Evolutionary conservation across 2,888 invertebrate species (phyloP), one percentile per base, ranked within the genome.

Genomic region (Orthosia gothica): DNA sequence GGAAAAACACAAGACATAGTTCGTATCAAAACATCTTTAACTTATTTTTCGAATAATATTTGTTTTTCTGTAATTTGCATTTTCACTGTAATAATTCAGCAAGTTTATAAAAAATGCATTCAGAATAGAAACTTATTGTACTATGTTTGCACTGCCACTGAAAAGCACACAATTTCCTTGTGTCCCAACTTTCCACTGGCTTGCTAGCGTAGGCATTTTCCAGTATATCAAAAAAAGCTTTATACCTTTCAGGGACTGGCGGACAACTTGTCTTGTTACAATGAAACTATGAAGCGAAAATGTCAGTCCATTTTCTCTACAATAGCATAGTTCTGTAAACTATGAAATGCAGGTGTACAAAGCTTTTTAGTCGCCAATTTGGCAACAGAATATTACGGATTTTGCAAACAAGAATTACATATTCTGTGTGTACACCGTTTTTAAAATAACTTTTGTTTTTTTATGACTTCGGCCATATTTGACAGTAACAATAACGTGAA

Each of bases 261-360:
- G 77, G 84, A 79, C 83, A 87, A 84, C 85, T 90, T 88, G 90
- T 89, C 90, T 89, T 86, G 88, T 88, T 88, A 91, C 82, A 82
- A 82, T 77, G 82, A 81, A 85, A 87, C 86, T 85, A 87, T 81
- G 83, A 85, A 88, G 82, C 81, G 81, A 83, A 88, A 89, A 88
- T 86, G 77, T 87, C 83, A 85, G 74, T 84, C 70, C 82, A 83
- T 89, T 85, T 84, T 72, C 70, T 64, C 66, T n/a, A 58, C 76
- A 75, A 78, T 66, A 79, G 68, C 80, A 79, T 70, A 79, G 68
- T 64, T 69, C 47, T 79, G 79, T 81, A 40, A 75, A 74, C 82
- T 83, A 40, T 72, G 26, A 83, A 77, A 85, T 84, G 71, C 71
- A 73, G 73, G 65, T 62, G 50, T 54, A 68, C 72, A 78, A 65